Base-by-base conservation (phyloP, 2,113 vertebrate species). In the Holacanthus passer region DNA sequence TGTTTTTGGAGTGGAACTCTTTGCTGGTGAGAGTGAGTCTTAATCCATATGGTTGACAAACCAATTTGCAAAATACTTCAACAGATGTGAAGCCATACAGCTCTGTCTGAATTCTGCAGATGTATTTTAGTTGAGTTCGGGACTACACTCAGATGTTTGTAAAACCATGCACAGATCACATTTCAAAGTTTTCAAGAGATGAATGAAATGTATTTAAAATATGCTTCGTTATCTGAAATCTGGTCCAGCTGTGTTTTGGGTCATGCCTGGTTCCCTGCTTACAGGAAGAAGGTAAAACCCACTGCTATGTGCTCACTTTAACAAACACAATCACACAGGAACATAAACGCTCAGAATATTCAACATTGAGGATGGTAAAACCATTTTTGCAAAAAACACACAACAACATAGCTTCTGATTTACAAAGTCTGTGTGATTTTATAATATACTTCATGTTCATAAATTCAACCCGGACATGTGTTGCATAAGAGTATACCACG, bases 391-490 rank as follows among this genome's bases (percentile, higher is more conserved):
- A 96, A 89, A 92, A 90, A 48, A 96, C 96, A 96, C 69, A 96
- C 96, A 81, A 90, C 95, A 96, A 97, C 77, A 89, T 89, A 73
- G 93, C 95, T 96, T 89, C 71, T 78, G 89, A 89, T 91, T 81
- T 97, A 98, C 96, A 97, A 97, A 97, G 96, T 97, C 85, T 84
- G 84, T 70, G 86, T 89, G 83, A 82, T 83, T 89, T 90, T 68
- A 77, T 74, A 86, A 81, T 76, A 92, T 83, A 92, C 95, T 96
- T 92, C 79, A 89, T 90, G 93, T 95, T 95, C 96, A 97, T 95
- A 97, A 98, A 99, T 96, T 97, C 96, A 99, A 98, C 97, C 96
- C 94, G 94, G 96, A 99, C 97, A 97, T 95, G 95, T 97, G 96
- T 98, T 97, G 96, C 96, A 96, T 97, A 98, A 97, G 87, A 96